A percentile compares a stretch with the other conserved stretches of the same genome.
These are phyloP conservation scores for Aphidius colemani DNA, from an alignment of 2,888 invertebrate species.

Conservation along the genomic window DNA sequence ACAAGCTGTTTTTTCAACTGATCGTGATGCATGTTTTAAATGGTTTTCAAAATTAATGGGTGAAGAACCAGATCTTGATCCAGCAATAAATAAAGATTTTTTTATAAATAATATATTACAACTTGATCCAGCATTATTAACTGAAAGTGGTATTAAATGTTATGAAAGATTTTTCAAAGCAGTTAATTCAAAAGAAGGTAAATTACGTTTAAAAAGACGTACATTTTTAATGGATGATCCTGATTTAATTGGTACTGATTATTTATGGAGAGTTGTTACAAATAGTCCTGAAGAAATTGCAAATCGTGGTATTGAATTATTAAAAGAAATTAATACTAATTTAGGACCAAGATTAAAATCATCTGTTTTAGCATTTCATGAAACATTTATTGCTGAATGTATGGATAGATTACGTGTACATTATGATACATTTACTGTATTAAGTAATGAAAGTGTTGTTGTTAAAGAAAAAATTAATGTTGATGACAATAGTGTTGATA, in stretches of 20 bases:
- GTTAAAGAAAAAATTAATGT: constrained; percentile 61
- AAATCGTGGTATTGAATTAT: constrained; percentile 84
- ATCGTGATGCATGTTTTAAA: constrained; percentile 95
- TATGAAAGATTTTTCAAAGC: constrained; percentile 89
- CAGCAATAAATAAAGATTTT: constrained; percentile 93
- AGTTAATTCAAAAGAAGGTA: constrained; percentile 93
- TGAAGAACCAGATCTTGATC: constrained; percentile 95
- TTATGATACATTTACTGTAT: constrained; percentile 78
- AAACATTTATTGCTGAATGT: constrained; percentile 90
- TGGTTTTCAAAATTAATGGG: constrained; percentile 98
- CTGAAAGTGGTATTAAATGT: constrained; percentile 94
- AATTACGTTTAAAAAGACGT: constrained; percentile 84
- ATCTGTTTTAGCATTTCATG: constrained; percentile 81
- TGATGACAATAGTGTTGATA: constrained; percentile 59
- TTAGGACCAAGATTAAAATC: constrained; percentile 85
- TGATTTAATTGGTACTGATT: constrained; percentile 94
- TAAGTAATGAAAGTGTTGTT: constrained; percentile 46
- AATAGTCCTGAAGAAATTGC: constrained; percentile 92
- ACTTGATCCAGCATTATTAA: constrained; percentile 86
- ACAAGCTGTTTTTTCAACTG: constrained; percentile 87
- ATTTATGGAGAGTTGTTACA: constrained; percentile 92
- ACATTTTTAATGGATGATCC: constrained; percentile 89
- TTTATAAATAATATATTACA: constrained; percentile 93
- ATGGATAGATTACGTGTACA: constrained; percentile 85
- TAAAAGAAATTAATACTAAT: constrained; percentile 93